Percentiles rank a stretch among this genome's conserved stretches.
Conservation (phyloP, 2,888 invertebrate genomes). For the Hedychridium roseum region DNA sequence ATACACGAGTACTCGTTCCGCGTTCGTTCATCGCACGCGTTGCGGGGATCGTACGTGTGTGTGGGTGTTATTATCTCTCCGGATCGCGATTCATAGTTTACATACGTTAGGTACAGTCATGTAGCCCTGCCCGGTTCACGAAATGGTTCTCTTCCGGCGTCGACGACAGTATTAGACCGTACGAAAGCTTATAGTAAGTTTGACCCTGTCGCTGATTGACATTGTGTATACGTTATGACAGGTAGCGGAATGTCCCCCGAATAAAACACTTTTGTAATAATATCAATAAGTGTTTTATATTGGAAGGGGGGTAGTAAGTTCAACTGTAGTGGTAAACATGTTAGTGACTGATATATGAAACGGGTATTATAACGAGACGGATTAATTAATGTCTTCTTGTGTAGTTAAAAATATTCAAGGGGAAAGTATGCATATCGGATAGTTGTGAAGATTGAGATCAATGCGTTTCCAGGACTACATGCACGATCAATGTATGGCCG, state of each 20-base stretch:
- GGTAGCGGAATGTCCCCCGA: too few species aligned
- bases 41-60: slow-evolving; percentile 15
- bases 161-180: slow-evolving; percentile 33
- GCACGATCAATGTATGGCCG: slow-evolving; percentile 16
- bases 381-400: too few species aligned
- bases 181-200: slow-evolving; percentile 38
- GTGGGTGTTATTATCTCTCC: slow-evolving; percentile 24
- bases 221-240: not conserved
- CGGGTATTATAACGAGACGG: too few species aligned
- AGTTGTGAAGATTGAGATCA: slow-evolving; percentile 17
- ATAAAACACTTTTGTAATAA: too few species aligned
- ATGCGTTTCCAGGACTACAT: slow-evolving; percentile 21
- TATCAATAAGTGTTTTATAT: too few species aligned
- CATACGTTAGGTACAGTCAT: slow-evolving; percentile 18
- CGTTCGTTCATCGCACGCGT: slow-evolving; percentile 11
- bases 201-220: slow-evolving; percentile 28
- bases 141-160: slow-evolving; percentile 43
- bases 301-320: too few species aligned
- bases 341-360: too few species aligned
- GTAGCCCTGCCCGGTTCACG: slow-evolving; percentile 26
- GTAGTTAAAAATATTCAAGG: slow-evolving; percentile 11
- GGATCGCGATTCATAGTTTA: slow-evolving; percentile 21
- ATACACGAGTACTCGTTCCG: slow-evolving; percentile 16
- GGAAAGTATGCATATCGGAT: slow-evolving; percentile 25
- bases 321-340: too few species aligned